Base-by-base conservation (phyloP, 64 coral and sea anemone species). In the Anthopleura sola region DNA sequence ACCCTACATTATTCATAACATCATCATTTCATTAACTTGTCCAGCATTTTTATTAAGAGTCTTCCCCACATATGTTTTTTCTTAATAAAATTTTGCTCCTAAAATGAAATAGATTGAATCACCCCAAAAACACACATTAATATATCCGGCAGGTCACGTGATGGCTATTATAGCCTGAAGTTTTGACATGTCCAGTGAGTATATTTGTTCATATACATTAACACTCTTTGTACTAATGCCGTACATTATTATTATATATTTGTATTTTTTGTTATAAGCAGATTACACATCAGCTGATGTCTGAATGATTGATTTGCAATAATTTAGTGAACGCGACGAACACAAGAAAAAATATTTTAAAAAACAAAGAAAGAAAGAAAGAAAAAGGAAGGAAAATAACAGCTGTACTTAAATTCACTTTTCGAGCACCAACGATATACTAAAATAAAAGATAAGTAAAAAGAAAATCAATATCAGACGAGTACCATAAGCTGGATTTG, bases 371-470 rank as follows among this genome's bases (percentile, higher is more conserved):
- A n/a, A n/a, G n/a, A n/a, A 10, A 24, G n/a, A 62, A 62, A 46
- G 8, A 79, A 44, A 10, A 3, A 10, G 5, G 10, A 44, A 11
- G 3, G 8, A 79, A 79, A 44, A 21, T 15, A 47, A 23, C 36
- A 79, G 38, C 76, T 47, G 44, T 44, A 46, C 34, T 79, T 18
- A 21, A 37, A 5, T 19, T 39, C 16, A 34, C 74, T 79, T 21
- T 23, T 44, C 40, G 76, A 48, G 24, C 44, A 79, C 6, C 18
- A n/a, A 79, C 21, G 36, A 33, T 48, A 79, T 9, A 26, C 76
- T 1, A 79, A 79, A 79, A 79, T 21, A 79, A 79, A 38, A 79
- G 76, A 44, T 79, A 79, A 79, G 10, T 71, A 33, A 71, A 69
- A 71, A 66, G 4, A 66, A 13, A 71, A 32, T 71, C 9, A 34